Evolutionary conservation across 1,140 invertebrate species (phyloP).

Genomic region (Tetranychus cinnabarinus): DNA sequence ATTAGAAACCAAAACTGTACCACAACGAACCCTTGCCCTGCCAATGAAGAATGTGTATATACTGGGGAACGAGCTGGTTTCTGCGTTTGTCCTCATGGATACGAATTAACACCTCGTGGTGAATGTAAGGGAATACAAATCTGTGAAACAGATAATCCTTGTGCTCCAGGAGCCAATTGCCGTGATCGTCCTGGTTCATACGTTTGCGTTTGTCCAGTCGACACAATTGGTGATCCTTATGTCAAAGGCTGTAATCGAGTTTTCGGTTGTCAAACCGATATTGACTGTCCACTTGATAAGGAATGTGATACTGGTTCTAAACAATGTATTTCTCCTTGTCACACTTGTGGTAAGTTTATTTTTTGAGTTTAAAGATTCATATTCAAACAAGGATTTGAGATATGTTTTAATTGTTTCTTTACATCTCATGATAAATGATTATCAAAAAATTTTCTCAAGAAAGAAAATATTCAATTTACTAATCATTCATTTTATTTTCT

Average conservation of each 20-base stretch:
- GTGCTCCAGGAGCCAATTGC: conserved; percentile 52
- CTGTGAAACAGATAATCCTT: conserved; percentile 18
- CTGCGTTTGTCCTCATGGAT: conserved; percentile 17
- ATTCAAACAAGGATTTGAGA: neutral
- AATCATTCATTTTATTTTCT: conserved; percentile 26
- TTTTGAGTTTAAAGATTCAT: neutral
- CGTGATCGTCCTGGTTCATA: conserved; percentile 33
- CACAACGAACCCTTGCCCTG: conserved; percentile 19
- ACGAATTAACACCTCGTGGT: conserved; percentile 13
- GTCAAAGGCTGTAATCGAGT: conserved; percentile 35
- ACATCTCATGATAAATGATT: no score
- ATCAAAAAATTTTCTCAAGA: no score
- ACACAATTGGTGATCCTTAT: conserved; percentile 53
- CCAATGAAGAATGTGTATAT: conserved; percentile 18
- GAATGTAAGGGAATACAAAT: conserved; percentile 12
- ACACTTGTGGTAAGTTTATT: neutral
- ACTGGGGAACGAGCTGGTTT: conserved; percentile 14
- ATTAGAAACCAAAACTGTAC: conserved; percentile 15
- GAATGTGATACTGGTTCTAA: conserved; percentile 33
- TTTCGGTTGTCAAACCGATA: conserved; percentile 41
- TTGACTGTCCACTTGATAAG: conserved; percentile 48
- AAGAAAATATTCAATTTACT: neutral
- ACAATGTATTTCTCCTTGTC: conserved; percentile 12
- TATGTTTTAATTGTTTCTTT: no score
- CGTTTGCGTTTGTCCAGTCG: conserved; percentile 44